phyloP scores from a whole-genome alignment of 2,113 vertebrate species.

The Psophia crepitans region DNA sequence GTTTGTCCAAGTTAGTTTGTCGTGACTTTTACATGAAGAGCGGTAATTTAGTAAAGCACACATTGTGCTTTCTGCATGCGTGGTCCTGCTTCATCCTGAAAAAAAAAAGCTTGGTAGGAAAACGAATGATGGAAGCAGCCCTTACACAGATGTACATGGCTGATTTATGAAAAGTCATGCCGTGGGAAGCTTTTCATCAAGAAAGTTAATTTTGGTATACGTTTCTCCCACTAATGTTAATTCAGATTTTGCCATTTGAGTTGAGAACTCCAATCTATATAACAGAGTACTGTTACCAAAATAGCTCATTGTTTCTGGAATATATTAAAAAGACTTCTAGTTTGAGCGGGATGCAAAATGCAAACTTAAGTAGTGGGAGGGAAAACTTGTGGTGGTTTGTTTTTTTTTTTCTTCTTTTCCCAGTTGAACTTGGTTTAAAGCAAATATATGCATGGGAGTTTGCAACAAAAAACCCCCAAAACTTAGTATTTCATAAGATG shows the following conservation, averaged over 20 bases:
- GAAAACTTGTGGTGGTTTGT: not conserved
- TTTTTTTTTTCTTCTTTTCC: not conserved
- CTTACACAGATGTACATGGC: rapidly evolving
- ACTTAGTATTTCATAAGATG: not conserved
- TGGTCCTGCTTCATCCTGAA: not conserved
- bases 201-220: not conserved
- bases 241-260: not conserved
- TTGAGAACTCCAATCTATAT: not conserved
- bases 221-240: not conserved
- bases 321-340: not conserved
- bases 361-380: not conserved
- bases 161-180: not conserved
- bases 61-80: rapidly evolving
- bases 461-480: not conserved
- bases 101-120: not conserved
- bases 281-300: not conserved
- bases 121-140: not conserved
- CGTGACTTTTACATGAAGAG: not conserved
- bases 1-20: not conserved
- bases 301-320: not conserved
- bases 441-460: not conserved
- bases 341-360: not conserved
- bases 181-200: not conserved
- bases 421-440: not conserved
- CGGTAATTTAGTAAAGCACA: rapidly evolving